Base-by-base conservation (phyloP, 2,797 vertebrate genomes). In the Mormyrus hasselquistii region DNA sequence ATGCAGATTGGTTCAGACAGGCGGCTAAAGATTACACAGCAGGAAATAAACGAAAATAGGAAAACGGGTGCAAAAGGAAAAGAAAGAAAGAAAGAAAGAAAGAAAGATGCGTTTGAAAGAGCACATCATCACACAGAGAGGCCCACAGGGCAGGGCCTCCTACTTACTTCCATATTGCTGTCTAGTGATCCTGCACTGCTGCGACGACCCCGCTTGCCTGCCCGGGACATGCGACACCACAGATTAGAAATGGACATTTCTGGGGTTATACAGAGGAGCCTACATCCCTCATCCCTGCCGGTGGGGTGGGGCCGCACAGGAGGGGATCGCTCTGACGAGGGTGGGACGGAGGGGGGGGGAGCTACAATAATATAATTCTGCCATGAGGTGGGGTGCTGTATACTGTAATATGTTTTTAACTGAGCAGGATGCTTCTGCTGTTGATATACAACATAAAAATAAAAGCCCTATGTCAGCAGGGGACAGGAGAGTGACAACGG, bases 101-200 rank as follows among this genome's bases (percentile, higher is more conserved):
- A 69, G 57, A 19, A 57, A 94, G 95, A 92, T 93, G 84, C 90
- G 44, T 94, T 94, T 95, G 95, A 97, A 96, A 97, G 95, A 96
- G 97, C 96, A 96, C 96, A 97, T 97, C 96, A 97, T 97, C 95
- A 96, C 96, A 97, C 95, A 96, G 96, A 95, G 95, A 97, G 97
- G 97, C 96, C 96, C 96, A 96, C 95, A 95, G 95, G 96, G 96
- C 96, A 96, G 94, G 94, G 94, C 97, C 97, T 98, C 97, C 97
- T 97, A 99, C 98, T 99, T 99, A 98, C 98, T 98, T 99, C 98
- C 97, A 99, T 97, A 99, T 98, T 98, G 98, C 97, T 99, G 97
- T 99, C 98, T 99, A 99, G 98, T 96, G 98, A 99, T 99, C 98
- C 98, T 97, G 98, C 98, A 98, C 98, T 99, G 98, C 98, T 98